phyloP scores from a whole-genome alignment of 1,140 invertebrate species.

The Rhopalosiphum padi region DNA sequence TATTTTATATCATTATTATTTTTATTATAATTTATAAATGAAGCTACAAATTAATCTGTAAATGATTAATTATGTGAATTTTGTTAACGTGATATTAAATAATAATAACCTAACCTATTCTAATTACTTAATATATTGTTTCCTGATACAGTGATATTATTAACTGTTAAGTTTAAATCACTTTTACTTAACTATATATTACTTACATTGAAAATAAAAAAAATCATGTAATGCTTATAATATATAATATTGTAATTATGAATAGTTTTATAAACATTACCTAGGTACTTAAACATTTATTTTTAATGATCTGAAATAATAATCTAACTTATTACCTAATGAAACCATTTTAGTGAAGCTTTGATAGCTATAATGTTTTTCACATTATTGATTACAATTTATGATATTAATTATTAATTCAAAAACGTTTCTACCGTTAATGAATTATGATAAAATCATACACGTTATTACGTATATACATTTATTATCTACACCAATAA shows the following conservation, averaged over 20 bases:
- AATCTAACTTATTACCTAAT: background rate
- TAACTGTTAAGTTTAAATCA: background rate
- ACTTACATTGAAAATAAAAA: background rate
- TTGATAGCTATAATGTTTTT: background rate
- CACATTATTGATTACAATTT: background rate
- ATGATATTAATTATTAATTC: background rate
- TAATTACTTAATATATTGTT: conserved; percentile 13
- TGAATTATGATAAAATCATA: background rate
- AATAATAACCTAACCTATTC: background rate
- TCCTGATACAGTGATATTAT: background rate
- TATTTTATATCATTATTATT: background rate
- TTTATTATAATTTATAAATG: background rate
- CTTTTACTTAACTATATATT: background rate
- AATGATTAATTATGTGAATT: conserved; percentile 8
- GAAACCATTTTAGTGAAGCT: background rate
- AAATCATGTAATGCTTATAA: background rate
- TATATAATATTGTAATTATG: background rate
- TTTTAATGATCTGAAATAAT: background rate
- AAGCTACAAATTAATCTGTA: background rate
- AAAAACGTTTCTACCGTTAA: background rate
- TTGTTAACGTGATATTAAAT: background rate
- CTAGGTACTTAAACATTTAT: background rate
- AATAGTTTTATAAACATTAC: conserved; percentile 2
- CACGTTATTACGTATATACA: background rate
- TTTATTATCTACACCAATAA: background rate